A percentile compares a stretch with the other conserved stretches of the same genome.
Evolutionary conservation across 2,888 invertebrate genomes (phyloP).

Genomic region (Trichopria drosophilae): DNA sequence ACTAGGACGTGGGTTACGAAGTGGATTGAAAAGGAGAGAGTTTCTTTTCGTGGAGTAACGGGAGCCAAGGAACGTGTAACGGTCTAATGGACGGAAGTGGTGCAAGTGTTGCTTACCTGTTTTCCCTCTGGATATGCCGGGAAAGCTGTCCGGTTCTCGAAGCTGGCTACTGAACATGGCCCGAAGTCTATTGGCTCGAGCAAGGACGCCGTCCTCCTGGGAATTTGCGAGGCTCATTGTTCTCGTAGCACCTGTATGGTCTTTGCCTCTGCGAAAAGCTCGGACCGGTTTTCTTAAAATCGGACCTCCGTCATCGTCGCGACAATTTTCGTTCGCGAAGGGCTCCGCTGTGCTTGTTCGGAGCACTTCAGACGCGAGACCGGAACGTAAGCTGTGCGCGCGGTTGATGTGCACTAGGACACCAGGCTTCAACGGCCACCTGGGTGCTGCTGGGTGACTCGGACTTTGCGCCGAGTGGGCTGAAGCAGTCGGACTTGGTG

Average conservation of each 20-base stretch:
- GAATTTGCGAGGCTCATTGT: too few species aligned
- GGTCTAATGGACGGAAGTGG: conserved; percentile 4
- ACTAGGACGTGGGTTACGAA: too few species aligned
- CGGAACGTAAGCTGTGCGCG: conserved; percentile 67
- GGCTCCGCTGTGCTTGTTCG: conserved; percentile 37
- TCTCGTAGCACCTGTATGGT: too few species aligned
- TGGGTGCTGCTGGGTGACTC: conserved; percentile 60
- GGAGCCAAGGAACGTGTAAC: background rate
- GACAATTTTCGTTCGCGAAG: conserved; percentile 27
- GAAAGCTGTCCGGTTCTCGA: conserved; percentile 49
- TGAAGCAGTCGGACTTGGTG: conserved; percentile 53
- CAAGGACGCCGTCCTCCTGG: conserved; percentile 54
- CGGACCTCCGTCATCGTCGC: conserved; percentile 36
- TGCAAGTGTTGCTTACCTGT: conserved; percentile 56
- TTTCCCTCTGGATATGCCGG: conserved; percentile 56
- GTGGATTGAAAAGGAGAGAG: too few species aligned
- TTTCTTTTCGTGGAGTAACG: background rate
- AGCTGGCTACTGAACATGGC: conserved; percentile 54
- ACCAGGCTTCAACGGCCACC: conserved; percentile 88
- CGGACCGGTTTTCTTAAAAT: too few species aligned
- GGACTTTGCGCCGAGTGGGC: conserved; percentile 41
- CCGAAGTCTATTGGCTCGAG: conserved; percentile 54
- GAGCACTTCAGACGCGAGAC: conserved; percentile 44
- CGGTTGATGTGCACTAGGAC: conserved; percentile 87
- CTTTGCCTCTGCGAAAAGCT: conserved; percentile 44